Conservation (phyloP, 2,113 vertebrate species). For the Mobula hypostoma region DNA sequence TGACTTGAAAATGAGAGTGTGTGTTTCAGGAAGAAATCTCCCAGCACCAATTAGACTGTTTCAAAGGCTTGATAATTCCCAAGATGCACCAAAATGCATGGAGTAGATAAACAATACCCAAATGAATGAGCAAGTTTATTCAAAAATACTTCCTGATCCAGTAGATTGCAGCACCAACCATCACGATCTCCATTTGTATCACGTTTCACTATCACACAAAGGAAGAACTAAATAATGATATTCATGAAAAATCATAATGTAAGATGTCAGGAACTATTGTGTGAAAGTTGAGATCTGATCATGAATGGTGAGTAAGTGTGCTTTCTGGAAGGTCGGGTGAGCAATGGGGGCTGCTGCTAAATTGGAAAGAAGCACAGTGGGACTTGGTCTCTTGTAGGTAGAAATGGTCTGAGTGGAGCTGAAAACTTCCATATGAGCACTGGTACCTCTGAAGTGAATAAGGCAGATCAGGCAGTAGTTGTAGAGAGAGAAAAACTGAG, state of each 20-base stretch:
- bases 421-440: background rate
- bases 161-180: background rate
- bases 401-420: background rate
- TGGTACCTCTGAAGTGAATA: background rate
- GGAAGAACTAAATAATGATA: background rate
- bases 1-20: background rate
- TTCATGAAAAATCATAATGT: background rate
- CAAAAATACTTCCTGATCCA: background rate
- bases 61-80: background rate
- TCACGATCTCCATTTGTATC: background rate
- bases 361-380: background rate
- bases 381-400: background rate
- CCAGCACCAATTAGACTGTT: background rate
- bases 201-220: background rate
- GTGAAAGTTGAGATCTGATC: background rate
- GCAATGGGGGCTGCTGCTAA: background rate
- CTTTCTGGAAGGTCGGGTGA: background rate
- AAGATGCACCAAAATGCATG: background rate
- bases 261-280: background rate
- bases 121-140: background rate
- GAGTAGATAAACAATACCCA: background rate
- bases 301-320: background rate
- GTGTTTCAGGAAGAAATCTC: background rate
- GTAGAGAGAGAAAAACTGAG: too few species aligned
- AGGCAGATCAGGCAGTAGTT: background rate